Base-by-base conservation (phyloP, 2,113 vertebrate genomes). In the Falcunculus frontatus region DNA sequence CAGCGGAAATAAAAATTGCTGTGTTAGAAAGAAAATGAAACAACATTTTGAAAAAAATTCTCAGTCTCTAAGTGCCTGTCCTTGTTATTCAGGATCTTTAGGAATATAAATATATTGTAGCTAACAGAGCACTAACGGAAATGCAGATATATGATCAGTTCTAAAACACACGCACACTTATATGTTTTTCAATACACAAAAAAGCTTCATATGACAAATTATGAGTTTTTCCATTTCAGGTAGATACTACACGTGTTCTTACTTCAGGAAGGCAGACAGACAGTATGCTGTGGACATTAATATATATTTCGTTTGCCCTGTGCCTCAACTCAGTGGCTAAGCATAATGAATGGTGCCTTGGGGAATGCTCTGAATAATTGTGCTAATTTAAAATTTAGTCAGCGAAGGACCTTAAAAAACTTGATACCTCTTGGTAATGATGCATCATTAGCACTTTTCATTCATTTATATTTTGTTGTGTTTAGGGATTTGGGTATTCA, bases 401-500 rank as follows among this genome's bases (percentile, higher is more conserved):
- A 97, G 94, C 94, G 97, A 98, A 97, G 77, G 67, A 96, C 85
- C 89, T 97, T 97, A 95, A 97, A 97, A 97, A 97, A 97, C 94
- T 97, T 97, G 92, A 94, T 96, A 97, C 62, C 87, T 98, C 97
- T 97, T 97, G 96, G 91, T 97, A 98, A 97, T 97, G 97, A 95
- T 95, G 90, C 76, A 67, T 98, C 97, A 97, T 97, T 98, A 98
- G 87, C 96, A 96, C 96, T 97, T 97, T 95, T 86, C 91, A 97
- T 97, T 97, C 95, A 96, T 98, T 98, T 98, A 89, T 97, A 97
- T 96, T 97, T 98, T 98, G 97, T 97, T 98, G 96, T 98, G 97
- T 97, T 98, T 98, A 87, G 97, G 97, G 97, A 98, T 95, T 97
- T 98, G 95, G 90, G 90, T 95, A 97, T 97, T 95, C 94, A 87